Evolutionary conservation across 2,888 invertebrate genomes (phyloP), one percentile per base, ranked within the genome.

Genomic region (Nysson spinosus): DNA sequence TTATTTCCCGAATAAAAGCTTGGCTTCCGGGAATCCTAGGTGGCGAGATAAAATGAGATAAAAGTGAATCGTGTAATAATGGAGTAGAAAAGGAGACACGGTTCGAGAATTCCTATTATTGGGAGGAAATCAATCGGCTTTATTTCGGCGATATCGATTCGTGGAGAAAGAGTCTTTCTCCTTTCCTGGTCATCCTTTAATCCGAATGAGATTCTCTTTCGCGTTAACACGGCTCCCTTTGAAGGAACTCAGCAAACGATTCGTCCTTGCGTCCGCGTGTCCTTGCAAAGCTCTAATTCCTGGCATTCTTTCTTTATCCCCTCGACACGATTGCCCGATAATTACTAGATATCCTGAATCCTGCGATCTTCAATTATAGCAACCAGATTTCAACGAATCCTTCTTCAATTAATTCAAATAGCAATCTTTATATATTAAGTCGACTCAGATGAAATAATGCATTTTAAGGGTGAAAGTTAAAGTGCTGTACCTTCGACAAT

Each of bases 101-200:
- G 60, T 62, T 54, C 65, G 74, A 58, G 66, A 51, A 69, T 77
- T 75, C 70, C 79, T 76, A 83, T 84, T 83, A 83, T 83, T 77
- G 72, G 78, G 75, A 40, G 67, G 54, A 79, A 83, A 82, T 83
- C 82, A 81, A 83, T 82, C 83, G 77, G 77, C 77, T 82, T 78
- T 81, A 76, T 75, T 62, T 75, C 39, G 54, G 28, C 70, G 77
- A 81, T 79, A 79, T 80, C 81, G 80, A 22, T 69, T 73, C 75
- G 69, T 63, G 78, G 72, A 63, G 74, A 76, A 50, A 69, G 67
- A 64, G 56, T 24, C 22, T 43, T 39, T 22, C 37, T 12, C 39
- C n/a, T 19, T 17, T 50, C 26, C 47, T 16, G 54, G 46, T 35
- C 57, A 34, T 47, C 46, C 51, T 75, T 72, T 82, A 82, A 82